Evolutionary conservation across 2,113 vertebrate species (phyloP), one percentile per base, ranked within the genome.

Genomic region (Ramphastos sulfuratus): DNA sequence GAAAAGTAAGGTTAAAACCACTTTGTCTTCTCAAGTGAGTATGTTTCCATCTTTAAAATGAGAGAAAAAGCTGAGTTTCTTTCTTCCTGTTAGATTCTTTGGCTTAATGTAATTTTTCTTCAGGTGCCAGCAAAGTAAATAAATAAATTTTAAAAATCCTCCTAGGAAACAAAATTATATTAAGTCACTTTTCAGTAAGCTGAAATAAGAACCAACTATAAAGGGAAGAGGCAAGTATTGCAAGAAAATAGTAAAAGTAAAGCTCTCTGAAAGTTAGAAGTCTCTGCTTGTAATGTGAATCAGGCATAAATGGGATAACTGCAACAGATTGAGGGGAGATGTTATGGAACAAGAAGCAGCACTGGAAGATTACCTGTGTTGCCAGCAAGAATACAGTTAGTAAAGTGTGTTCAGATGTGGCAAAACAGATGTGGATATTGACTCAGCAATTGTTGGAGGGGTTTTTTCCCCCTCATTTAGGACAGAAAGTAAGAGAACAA

Each of bases 121-220:
- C 13, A 44, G 4, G 15, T 83, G 55, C 23, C 42, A 74, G 46
- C 21, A 42, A 74, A 70, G 21, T 39, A 65, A 70, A 82, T 69
- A 30, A 50, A 58, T 72, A 24, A 37, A 16, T 0, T 5, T 46
- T 16, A 18, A 8, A 15, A 28, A 39, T 60, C 20, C 69, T 55
- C 58, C 82, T 52, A 76, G 56, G 58, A 95, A 77, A 61, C 8
- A 87, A 54, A 91, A 67, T 54, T 28, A 35, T 30, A 39, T 70
- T 85, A 81, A 48, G 70, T 48, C 21, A 30, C 74, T 69, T 78
- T 73, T 16, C 78, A 90, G 50, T 39, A 64, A 79, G 6, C 52
- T 78, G 35, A 93, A 92, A 35, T 70, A 63, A 94, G 75, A 94
- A 79, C 18, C n/a, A 90, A 56, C 60, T 76, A 23, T 42, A 89